Evolutionary conservation across 2,888 invertebrate species (phyloP).

Genomic region (Branchinecta sandiegonensis): DNA sequence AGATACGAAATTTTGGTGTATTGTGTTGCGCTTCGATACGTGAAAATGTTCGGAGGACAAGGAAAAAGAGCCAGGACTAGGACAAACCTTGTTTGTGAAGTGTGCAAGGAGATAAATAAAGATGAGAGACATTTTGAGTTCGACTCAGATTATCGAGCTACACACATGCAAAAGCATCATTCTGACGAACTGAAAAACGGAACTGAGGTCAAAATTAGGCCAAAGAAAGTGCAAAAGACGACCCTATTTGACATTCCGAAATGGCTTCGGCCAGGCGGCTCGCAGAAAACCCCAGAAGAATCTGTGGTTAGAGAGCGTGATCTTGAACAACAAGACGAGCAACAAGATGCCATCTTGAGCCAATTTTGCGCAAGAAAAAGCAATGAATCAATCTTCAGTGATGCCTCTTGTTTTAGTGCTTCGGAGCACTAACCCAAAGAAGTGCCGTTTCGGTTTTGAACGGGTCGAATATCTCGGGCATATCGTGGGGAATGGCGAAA

Average conservation of each 20-base stretch:
- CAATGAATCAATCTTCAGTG: conserved; percentile 1
- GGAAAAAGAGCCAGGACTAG: conserved; percentile 15
- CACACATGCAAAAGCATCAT: conserved; percentile 14
- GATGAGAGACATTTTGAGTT: conserved; percentile 12
- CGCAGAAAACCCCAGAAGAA: neutral
- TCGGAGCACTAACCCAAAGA: too few species aligned
- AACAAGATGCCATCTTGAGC: neutral
- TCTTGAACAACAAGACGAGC: conserved; percentile 3
- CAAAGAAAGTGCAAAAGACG: neutral
- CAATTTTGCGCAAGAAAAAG: neutral
- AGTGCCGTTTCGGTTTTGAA: too few species aligned
- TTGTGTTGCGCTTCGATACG: neutral
- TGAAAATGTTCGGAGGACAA: conserved; percentile 13
- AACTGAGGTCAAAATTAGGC: neutral
- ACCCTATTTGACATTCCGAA: conserved; percentile 1
- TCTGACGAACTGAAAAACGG: neutral
- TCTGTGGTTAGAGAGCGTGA: neutral
- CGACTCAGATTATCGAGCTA: conserved; percentile 12
- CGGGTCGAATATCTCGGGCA: too few species aligned
- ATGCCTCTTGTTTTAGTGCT: conserved; percentile 11
- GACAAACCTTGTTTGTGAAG: neutral
- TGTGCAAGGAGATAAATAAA: neutral
- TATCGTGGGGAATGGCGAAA: too few species aligned
- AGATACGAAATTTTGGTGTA: too few species aligned
- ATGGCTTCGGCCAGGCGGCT: conserved; percentile 10